Percentiles rank a stretch among this genome's conserved stretches.
phyloP scores from a whole-genome alignment of 1,140 invertebrate genomes.

The Drosophila funebris region DNA sequence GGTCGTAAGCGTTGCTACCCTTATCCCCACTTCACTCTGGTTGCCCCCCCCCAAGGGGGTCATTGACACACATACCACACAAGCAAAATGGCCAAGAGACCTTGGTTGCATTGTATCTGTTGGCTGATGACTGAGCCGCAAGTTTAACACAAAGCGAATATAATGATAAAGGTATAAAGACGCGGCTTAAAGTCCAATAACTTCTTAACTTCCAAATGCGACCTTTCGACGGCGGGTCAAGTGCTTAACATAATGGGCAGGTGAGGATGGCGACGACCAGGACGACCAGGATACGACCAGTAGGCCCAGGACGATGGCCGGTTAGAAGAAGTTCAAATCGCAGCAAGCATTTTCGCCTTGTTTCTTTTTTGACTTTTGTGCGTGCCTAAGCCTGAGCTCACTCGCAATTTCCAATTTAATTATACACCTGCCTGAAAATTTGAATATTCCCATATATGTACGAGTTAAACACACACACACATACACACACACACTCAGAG shows the following conservation, averaged over 20 bases:
- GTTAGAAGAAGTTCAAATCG: conserved; percentile 42
- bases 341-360: conserved; percentile 31
- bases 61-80: conserved; percentile 70
- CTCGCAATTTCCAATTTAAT: conserved; percentile 66
- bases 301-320: conserved; percentile 17
- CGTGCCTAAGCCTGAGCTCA: conserved; percentile 42
- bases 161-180: background rate
- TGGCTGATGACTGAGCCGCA: conserved; percentile 1
- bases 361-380: conserved; percentile 34
- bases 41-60: conserved; percentile 54
- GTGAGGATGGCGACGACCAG: conserved; percentile 26
- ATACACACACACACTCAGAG: background rate
- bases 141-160: background rate
- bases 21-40: background rate
- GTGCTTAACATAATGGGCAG: conserved; percentile 50
- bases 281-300: too few species aligned
- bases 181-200: background rate
- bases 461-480: conserved; percentile 6
- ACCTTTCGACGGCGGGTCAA: conserved; percentile 41
- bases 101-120: conserved; percentile 34
- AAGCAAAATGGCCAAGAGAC: conserved; percentile 33
- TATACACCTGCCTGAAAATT: conserved; percentile 71
- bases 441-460: conserved; percentile 54
- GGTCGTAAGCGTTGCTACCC: background rate
- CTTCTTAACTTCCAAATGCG: background rate